Percentiles rank a stretch among this genome's conserved stretches.
These are phyloP conservation scores for Nowickia ferox DNA, from an alignment of 2,888 invertebrate genomes.

Conservation along the genomic window DNA sequence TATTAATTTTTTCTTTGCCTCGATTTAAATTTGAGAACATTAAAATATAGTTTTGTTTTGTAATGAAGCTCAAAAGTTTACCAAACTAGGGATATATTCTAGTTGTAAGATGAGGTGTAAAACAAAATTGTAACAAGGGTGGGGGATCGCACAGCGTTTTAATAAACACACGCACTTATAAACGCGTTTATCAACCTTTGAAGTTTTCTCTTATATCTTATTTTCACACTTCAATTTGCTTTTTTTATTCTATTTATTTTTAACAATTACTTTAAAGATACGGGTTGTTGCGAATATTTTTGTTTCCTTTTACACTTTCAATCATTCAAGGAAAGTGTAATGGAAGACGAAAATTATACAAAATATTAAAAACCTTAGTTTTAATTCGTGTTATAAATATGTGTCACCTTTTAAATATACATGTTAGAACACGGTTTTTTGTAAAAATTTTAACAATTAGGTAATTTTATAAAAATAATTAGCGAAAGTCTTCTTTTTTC, in stretches of 20 bases:
- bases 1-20: slow-evolving; percentile 81
- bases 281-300: slow-evolving; percentile 58
- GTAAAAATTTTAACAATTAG: slow-evolving; percentile 64
- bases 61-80: slow-evolving; percentile 59
- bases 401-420: slow-evolving; percentile 69
- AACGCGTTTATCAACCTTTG: slow-evolving; percentile 75
- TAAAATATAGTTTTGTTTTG: slow-evolving; percentile 73
- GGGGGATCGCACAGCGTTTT: slow-evolving; percentile 70
- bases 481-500: slow-evolving; percentile 60
- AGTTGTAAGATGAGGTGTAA: slow-evolving; percentile 51
- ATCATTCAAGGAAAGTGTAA: slow-evolving; percentile 59
- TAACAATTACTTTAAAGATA: slow-evolving; percentile 51
- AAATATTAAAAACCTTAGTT: slow-evolving; percentile 28
- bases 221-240: slow-evolving; percentile 53
- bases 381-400: slow-evolving; percentile 39
- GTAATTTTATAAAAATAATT: slow-evolving; percentile 66
- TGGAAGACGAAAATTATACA: slow-evolving; percentile 59
- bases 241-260: slow-evolving; percentile 56
- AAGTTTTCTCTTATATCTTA: slow-evolving; percentile 52
- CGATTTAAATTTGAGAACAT: slow-evolving; percentile 82
- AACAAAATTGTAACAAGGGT: slow-evolving; percentile 68
- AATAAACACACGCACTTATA: slow-evolving; percentile 72
- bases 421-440: slow-evolving; percentile 45
- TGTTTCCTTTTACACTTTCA: slow-evolving; percentile 59
- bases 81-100: slow-evolving; percentile 50